Conservation (phyloP, 2,797 vertebrate genomes). For the Sitta carolinensis region DNA sequence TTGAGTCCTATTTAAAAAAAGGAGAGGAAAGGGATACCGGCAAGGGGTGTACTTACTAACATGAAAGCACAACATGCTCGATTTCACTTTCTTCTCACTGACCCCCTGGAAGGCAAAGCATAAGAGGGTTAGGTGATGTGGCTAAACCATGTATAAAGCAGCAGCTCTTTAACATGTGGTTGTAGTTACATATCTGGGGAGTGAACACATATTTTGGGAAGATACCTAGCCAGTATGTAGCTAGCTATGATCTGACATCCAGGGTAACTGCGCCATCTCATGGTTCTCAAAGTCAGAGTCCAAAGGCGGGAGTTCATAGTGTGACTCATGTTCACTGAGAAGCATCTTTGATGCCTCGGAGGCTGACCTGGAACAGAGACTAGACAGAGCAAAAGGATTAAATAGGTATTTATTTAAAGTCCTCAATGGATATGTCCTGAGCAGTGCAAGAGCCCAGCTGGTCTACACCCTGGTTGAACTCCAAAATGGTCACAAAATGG, state of each 20-base stretch:
- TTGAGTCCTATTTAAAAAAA: neutral
- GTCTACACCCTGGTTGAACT: no score
- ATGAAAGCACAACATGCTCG: neutral
- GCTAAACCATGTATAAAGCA: neutral
- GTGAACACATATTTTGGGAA: accelerated
- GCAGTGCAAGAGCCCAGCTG: no score
- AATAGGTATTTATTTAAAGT: no score
- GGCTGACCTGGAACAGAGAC: no score
- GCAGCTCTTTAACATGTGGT: neutral
- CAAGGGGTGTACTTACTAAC: neutral
- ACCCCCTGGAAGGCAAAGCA: neutral
- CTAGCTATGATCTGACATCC: neutral
- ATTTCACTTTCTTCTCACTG: neutral
- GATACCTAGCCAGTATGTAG: neutral
- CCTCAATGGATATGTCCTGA: no score
- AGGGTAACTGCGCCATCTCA: slow-evolving; percentile 42
- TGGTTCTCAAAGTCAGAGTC: neutral
- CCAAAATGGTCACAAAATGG: no score
- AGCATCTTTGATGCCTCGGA: neutral
- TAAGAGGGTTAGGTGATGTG: neutral
- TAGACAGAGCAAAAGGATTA: no score
- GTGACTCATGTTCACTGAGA: accelerated
- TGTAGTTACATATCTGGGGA: neutral
- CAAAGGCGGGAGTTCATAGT: accelerated
- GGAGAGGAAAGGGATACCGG: neutral